Evolutionary conservation across 2,797 vertebrate species (phyloP), one percentile per base, ranked within the genome.

Genomic region (Lithobates sylvaticus): DNA sequence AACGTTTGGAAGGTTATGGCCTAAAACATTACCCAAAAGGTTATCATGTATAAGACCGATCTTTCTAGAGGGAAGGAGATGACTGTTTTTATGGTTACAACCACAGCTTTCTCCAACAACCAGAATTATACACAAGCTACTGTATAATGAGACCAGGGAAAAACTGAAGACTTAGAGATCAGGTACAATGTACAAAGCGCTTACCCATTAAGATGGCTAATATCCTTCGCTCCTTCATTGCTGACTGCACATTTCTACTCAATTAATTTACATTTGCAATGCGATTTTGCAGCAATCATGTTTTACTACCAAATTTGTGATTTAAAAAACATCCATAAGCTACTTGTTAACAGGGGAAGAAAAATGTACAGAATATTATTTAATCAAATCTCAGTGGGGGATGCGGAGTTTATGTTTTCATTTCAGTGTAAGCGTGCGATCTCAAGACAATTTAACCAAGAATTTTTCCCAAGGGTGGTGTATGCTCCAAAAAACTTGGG

Each of bases 301-400:
- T 84, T 78, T 83, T 84, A 84, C 69, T 58, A 75, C 69, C 70
- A 83, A 87, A 87, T 87, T 79, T 87, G 81, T 74, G 54, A 78
- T 79, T 78, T 87, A 73, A 79, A 84, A 79, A 87, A 87, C 70
- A 87, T 87, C 81, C 86, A 87, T 87, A 87, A 79, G 81, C 86
- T 75, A 83, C 76, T 87, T 83, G 86, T 87, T 87, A 87, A 75
- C 81, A 69, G 47, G 3, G 23, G 36, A 58, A 6, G 10, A 78
- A 65, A 86, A 81, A 79, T 69, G 81, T 74, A 83, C 81, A 78
- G 68, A 74, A 72, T 42, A 83, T 83, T 87, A 87, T 83, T 79
- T 79, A 87, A 87, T 87, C 81, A 72, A 42, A 69, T 47, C 81
- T 76, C 61, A 47, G 80, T 16, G 81, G 86, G 81, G 54, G 54